Evolutionary conservation across 92 coral and sea anemone species (phyloP).

Genomic region (Zoanthus solanderi): DNA sequence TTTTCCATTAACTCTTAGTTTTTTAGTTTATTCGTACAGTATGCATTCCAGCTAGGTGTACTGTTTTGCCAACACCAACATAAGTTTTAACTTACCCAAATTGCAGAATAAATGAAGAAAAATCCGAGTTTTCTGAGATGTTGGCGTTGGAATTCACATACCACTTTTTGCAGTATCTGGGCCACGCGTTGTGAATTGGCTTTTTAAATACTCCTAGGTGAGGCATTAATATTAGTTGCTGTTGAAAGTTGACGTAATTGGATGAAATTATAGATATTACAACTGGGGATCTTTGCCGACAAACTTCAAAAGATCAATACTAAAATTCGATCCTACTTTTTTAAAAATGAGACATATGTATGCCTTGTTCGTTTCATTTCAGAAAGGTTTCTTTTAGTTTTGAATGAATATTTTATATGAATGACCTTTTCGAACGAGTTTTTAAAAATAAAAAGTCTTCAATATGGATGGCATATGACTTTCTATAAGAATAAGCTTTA

Average conservation of each 20-base stretch:
- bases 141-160: background rate
- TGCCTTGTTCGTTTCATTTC: background rate
- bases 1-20: too few species aligned
- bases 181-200: conserved; percentile 10
- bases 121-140: background rate
- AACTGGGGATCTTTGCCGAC: conserved; percentile 31
- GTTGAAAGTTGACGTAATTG: conserved; percentile 49
- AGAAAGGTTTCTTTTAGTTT: too few species aligned
- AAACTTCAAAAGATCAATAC: conserved; percentile 24
- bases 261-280: conserved; percentile 34
- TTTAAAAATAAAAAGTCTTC: background rate
- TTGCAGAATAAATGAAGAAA: background rate
- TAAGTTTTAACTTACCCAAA: background rate
- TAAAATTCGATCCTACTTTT: background rate
- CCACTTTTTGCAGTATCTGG: background rate
- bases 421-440: too few species aligned
- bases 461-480: background rate
- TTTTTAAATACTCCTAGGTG: conserved; percentile 36
- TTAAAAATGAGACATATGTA: background rate
- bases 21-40: background rate
- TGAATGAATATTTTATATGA: too few species aligned
- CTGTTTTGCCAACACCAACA: background rate
- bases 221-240: conserved; percentile 42
- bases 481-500: background rate
- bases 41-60: background rate